Base-by-base conservation (phyloP, 2,797 vertebrate genomes). In the Acipenser transmontanus region DNA sequence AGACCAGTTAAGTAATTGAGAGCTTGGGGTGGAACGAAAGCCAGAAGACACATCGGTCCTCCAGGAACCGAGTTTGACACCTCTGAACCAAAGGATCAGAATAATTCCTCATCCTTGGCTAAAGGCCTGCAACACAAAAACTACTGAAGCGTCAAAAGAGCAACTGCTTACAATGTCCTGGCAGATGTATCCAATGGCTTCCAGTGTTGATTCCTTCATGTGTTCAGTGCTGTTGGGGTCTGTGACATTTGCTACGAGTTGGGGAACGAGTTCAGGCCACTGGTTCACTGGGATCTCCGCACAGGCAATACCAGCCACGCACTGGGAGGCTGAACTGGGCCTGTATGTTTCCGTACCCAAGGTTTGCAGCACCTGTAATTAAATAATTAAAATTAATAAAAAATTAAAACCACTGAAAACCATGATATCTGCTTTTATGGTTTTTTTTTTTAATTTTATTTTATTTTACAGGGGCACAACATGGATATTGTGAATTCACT, bases 151-250 rank as follows among this genome's bases (percentile, higher is more conserved):
- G 3, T 12, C 11, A 63, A n/a, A 63, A 20, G 34, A 9, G 49
- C 59, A n/a, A 20, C 1, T 34, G 90, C 96, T 96, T 82, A 99
- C 96, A 0, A 99, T 99, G 79, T 98, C 97, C 88, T 99, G 97
- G 77, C 97, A 99, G 87, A 99, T 99, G 88, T 98, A 98, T 0
- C 96, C 96, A n/a, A 98, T 98, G 81, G 97, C 96, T 88, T 99
- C 96, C 85, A 99, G 84, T 9, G 96, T 99, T 0, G 96, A 97
- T 81, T 99, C 97, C 85, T 98, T 99, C 97, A 99, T 99, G 82
- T 99, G 96, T 64, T 98, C 96, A 0, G 96, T 99, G 83, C 95
- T 97, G 79, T 88, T 93, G 34, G 94, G 94, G 72, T 96, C 94
- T 0, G 96, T 98, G 49, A 99, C 96, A 4, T 98, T 98, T 49